These are phyloP conservation scores for Dicranocentrus wangi DNA, from an alignment of 2,888 invertebrate genomes.

Conservation along the genomic window DNA sequence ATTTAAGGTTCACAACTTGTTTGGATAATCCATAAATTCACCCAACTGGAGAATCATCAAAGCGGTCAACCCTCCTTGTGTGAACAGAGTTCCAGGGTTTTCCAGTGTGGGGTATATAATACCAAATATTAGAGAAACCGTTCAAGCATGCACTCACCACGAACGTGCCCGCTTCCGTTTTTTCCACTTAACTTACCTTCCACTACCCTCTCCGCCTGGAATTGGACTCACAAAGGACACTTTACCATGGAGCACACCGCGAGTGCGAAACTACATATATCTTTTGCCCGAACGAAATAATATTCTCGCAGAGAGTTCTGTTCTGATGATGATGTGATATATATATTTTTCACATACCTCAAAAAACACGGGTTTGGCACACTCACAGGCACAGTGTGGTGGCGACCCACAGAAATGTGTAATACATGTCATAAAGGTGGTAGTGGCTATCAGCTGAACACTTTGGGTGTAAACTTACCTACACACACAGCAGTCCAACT, in stretches of 20 bases:
- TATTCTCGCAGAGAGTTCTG: no score
- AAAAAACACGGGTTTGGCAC: no score
- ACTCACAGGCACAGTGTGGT: neutral
- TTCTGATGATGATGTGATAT: no score
- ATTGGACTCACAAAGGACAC: neutral
- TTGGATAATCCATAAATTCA: conserved; percentile 66
- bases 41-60: conserved; percentile 18
- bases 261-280: no score
- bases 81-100: no score
- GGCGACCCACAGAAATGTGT: neutral
- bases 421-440: no score
- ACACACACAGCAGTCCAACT: no score
- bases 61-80: neutral
- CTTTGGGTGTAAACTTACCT: no score
- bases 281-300: no score
- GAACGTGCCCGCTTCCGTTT: conserved; percentile 23
- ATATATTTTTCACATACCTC: neutral
- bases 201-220: neutral
- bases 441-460: no score
- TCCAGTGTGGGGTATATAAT: neutral
- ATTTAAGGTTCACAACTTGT: conserved; percentile 33
- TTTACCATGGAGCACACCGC: no score
- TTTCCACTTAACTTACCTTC: conserved; percentile 23
- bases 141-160: conserved; percentile 23
- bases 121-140: conserved; percentile 11